Conservation (phyloP, 2,888 invertebrate species). For the Apoderus coryli region DNA sequence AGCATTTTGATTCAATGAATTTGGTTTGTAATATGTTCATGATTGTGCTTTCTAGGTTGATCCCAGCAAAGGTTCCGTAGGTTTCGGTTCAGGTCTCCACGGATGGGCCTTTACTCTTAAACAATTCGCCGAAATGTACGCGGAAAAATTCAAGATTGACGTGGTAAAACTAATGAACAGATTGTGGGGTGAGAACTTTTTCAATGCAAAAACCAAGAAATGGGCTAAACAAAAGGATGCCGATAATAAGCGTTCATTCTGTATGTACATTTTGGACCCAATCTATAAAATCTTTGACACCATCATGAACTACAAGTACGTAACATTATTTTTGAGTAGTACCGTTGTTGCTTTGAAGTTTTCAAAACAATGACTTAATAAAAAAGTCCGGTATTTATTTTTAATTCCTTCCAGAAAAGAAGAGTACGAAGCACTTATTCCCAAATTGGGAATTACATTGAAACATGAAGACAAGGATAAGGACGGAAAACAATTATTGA, state of each 20-base stretch:
- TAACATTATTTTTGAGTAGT: slow-evolving; percentile 9
- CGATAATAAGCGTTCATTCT: slow-evolving; percentile 94
- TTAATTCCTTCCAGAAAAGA: slow-evolving; percentile 64
- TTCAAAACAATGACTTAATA: no score
- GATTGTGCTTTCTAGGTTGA: slow-evolving; percentile 48
- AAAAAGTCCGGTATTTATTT: no score
- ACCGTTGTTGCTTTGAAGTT: slow-evolving; percentile 2
- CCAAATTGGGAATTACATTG: slow-evolving; percentile 82
- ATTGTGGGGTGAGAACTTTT: slow-evolving; percentile 97
- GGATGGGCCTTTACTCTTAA: slow-evolving; percentile 99
- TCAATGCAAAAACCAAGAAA: slow-evolving; percentile 93
- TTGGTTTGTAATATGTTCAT: no score
- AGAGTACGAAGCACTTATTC: slow-evolving; percentile 73
- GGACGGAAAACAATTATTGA: slow-evolving; percentile 90
- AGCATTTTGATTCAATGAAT: not conserved
- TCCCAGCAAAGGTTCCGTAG: slow-evolving; percentile 96
- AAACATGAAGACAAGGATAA: slow-evolving; percentile 93
- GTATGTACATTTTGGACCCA: slow-evolving; percentile 96
- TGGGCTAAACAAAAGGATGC: slow-evolving; percentile 87
- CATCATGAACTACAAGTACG: slow-evolving; percentile 39
- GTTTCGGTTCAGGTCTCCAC: slow-evolving; percentile 98
- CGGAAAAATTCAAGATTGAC: slow-evolving; percentile 97
- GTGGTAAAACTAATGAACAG: slow-evolving; percentile 93
- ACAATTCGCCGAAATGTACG: slow-evolving; percentile 99
- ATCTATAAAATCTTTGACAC: slow-evolving; percentile 87